Conservation (phyloP, 2,113 vertebrate species). For the Phodopus roborovskii region DNA sequence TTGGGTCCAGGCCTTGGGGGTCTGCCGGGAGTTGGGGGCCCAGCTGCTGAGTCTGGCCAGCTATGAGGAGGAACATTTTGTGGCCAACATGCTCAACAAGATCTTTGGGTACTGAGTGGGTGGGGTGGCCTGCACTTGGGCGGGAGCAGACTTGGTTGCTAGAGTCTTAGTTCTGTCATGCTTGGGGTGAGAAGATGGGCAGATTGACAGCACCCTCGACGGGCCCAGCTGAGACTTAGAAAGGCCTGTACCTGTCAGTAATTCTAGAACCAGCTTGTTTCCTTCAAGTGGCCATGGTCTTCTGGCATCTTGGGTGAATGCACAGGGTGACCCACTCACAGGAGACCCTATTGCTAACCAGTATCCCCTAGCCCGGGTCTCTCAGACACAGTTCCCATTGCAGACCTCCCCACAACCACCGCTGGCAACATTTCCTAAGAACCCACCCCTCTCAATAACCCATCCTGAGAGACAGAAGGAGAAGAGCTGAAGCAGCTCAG, state of each 20-base stretch:
- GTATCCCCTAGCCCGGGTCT: background rate
- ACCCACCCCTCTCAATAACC: background rate
- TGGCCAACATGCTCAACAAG: constrained; percentile 93
- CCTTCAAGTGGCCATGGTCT: background rate
- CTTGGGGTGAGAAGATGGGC: background rate
- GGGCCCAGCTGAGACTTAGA: background rate
- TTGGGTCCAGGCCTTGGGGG: constrained; percentile 93
- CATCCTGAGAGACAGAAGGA: background rate
- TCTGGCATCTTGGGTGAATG: background rate
- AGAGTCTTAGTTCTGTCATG: background rate
- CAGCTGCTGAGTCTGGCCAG: constrained; percentile 93
- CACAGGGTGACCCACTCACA: background rate
- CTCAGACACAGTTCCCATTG: background rate
- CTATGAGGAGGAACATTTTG: constrained; percentile 93
- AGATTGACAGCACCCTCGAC: background rate
- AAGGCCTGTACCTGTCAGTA: background rate
- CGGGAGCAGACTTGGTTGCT: background rate
- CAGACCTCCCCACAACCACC: background rate
- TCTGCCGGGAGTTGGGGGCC: constrained; percentile 91
- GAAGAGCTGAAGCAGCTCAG: background rate
- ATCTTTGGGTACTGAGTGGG: constrained; percentile 90
- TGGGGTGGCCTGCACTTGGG: accelerated
- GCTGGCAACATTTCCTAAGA: background rate
- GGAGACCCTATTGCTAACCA: background rate
- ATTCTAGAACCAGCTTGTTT: background rate